Percentiles rank a stretch among this genome's conserved stretches.
phyloP scores from a whole-genome alignment of 1,140 invertebrate genomes.

The Diabrotica virgifera region DNA sequence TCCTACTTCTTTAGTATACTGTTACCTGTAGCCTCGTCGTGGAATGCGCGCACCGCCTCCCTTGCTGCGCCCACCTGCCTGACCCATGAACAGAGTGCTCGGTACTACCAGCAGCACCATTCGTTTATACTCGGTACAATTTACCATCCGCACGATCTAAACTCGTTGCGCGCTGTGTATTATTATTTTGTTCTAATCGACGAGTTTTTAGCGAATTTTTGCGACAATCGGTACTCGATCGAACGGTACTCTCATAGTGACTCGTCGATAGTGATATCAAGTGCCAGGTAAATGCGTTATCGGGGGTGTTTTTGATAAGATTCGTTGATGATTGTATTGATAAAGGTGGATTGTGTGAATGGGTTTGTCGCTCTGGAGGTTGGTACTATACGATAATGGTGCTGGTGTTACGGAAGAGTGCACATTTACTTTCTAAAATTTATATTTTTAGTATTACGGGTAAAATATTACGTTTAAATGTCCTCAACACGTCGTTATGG shows the following conservation, averaged over 20 bases:
- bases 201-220: background rate
- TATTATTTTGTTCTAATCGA: too few species aligned
- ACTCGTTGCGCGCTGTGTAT: background rate
- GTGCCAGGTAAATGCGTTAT: background rate
- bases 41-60: slow-evolving; percentile 1
- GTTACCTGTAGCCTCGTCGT: background rate
- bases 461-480: too few species aligned
- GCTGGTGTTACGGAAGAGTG: too few species aligned
- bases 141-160: background rate
- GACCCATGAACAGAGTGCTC: background rate
- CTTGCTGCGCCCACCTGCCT: background rate
- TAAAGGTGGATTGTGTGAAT: background rate
- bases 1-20: background rate
- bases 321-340: background rate
- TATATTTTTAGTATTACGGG: too few species aligned
- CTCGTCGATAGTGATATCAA: background rate
- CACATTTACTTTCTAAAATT: too few species aligned
- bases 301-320: background rate
- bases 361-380: slow-evolving; percentile 1
- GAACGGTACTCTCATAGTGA: background rate
- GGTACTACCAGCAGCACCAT: slow-evolving; percentile 1
- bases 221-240: background rate
- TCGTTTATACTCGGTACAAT: background rate
- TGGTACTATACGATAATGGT: too few species aligned
- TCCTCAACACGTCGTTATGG: too few species aligned